These are phyloP conservation scores for Dryobotodes eremita DNA, from an alignment of 2,888 invertebrate genomes.

Conservation along the genomic window DNA sequence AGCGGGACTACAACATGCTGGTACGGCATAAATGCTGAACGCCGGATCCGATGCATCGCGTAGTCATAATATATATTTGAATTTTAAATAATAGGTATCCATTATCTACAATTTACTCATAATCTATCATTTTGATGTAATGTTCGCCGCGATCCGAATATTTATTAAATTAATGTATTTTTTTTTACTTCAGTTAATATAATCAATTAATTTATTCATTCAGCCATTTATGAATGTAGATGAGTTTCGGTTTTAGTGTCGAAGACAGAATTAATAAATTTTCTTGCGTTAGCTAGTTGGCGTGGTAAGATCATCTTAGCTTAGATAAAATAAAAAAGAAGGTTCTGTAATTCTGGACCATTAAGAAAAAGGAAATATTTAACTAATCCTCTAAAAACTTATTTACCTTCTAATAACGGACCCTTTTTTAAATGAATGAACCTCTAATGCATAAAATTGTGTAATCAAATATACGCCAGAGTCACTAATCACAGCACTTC, in stretches of 20 bases:
- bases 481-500: too few relatives aligned
- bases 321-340: neutral
- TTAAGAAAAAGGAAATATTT: neutral
- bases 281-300: neutral
- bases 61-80: neutral
- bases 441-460: neutral
- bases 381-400: neutral
- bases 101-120: slow-evolving; percentile 25
- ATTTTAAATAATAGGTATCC: slow-evolving; percentile 16
- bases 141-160: slow-evolving; percentile 2
- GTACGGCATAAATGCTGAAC: neutral
- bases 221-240: slow-evolving; percentile 43
- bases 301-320: neutral
- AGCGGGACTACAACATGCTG: neutral
- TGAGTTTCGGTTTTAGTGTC: slow-evolving; percentile 20
- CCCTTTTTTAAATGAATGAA: neutral
- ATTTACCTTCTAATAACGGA: neutral
- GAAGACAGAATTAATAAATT: slow-evolving; percentile 20
- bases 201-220: slow-evolving; percentile 51
- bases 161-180: slow-evolving; percentile 32
- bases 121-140: slow-evolving; percentile 8
- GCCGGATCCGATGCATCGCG: neutral
- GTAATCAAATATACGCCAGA: too few relatives aligned
- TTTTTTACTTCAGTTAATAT: slow-evolving; percentile 19
- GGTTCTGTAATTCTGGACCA: neutral